Base-by-base conservation (phyloP, 2,888 invertebrate genomes). In the Nomada ferruginata region DNA sequence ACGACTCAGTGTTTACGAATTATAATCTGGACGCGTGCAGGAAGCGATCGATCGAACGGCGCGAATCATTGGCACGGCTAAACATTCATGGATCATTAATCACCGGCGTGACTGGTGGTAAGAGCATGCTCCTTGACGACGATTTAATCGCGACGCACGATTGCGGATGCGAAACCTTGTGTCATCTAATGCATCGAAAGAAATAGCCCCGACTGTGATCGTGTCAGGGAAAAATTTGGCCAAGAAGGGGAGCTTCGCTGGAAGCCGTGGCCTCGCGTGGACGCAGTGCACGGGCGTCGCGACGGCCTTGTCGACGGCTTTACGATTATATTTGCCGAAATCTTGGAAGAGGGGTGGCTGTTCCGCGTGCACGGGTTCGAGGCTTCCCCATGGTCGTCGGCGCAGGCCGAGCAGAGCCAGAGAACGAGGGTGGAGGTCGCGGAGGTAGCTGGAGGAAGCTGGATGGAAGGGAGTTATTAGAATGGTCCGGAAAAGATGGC, bases 401-500 rank as follows among this genome's bases (percentile, higher is more conserved):
- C 50, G 66, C 61, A 63, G 68, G 68, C 53, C 73, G 70, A 26
- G 52, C 57, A 42, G 52, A 61, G 82, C 68, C 74, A 79, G 78
- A 71, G 72, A 52, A 72, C 53, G 85, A 75, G 80, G 85, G 76
- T 79, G 86, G 85, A 85, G 85, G 70, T 53, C 87, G 88, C 89
- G 90, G 89, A 76, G 73, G 72, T 69, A 59, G 66, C 53, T 55
- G 77, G 74, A 71, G 77, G 66, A 82, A 77, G 71, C 65, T 57
- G 50, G 60, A 44, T 65, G 83, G 89, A 87, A 91, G 91, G 91
- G 92, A 94, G 93, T 94, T 94, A 94, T 94, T 93, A 93, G 94
- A 94, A 94, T 94, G 93, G 93, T 92, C 93, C 94, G 94, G 94
- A 94, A 94, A 94, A 94, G 94, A 94, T 94, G 94, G 93, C 93